phyloP scores from a whole-genome alignment of 2,888 invertebrate species.

The Diaperis boleti region DNA sequence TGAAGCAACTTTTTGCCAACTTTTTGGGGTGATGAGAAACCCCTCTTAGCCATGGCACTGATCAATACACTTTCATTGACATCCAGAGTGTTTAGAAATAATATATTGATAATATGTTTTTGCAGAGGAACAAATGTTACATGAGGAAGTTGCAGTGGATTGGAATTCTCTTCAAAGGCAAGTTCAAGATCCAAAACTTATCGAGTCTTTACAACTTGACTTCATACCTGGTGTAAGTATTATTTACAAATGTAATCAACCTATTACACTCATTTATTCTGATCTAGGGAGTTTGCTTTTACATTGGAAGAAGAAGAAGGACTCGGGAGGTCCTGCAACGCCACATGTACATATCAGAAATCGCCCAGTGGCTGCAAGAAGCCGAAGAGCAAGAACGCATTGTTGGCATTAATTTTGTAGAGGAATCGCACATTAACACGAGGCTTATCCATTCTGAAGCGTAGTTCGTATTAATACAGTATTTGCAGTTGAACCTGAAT shows the following conservation, averaged over 20 bases:
- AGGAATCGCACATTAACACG: slow-evolving; percentile 56
- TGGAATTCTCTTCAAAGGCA: slow-evolving; percentile 76
- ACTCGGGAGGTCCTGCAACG: slow-evolving; percentile 82
- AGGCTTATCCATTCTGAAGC: slow-evolving; percentile 50
- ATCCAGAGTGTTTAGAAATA: too few species aligned
- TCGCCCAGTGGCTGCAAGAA: slow-evolving; percentile 80
- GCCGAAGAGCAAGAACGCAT: slow-evolving; percentile 66
- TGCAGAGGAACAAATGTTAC: slow-evolving; percentile 80
- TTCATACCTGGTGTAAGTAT: slow-evolving; percentile 68
- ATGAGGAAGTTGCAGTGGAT: slow-evolving; percentile 79
- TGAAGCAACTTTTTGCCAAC: too few species aligned
- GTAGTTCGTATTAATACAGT: slow-evolving; percentile 1
- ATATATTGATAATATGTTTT: too few species aligned
- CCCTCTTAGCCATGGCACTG: too few species aligned
- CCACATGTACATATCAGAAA: slow-evolving; percentile 82
- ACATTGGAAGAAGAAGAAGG: slow-evolving; percentile 79
- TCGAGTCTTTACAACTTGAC: slow-evolving; percentile 68
- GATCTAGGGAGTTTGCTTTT: slow-evolving; percentile 73
- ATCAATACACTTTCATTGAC: too few species aligned
- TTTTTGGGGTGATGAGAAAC: too few species aligned
- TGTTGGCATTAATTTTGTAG: slow-evolving; percentile 54
- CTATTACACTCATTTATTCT: slow-evolving; percentile 31
- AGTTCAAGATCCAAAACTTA: slow-evolving; percentile 68
- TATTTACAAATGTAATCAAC: too few species aligned
- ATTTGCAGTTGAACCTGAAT: neutral